Base-by-base conservation (phyloP, 1,140 invertebrate genomes). In the Drosophila teissieri region DNA sequence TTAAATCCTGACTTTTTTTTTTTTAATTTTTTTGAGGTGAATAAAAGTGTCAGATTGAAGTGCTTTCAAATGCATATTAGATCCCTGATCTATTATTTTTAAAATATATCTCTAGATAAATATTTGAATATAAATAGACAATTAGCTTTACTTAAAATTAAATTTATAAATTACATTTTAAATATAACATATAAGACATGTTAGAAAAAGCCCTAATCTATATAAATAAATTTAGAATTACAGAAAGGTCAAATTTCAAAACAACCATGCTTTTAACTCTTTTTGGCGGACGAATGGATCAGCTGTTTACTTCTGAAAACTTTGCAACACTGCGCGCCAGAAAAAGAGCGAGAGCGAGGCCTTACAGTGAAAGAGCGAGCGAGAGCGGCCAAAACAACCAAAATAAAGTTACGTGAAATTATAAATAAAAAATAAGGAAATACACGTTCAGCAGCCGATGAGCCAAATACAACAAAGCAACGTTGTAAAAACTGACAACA, bases 351-450 rank as follows among this genome's bases (percentile, higher is more conserved):
- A 15, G 31, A 36, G 15, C 15, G 10, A 34, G 60, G 60, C 60
- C 69, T 73, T 73, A 73, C 68, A 74, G 19, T 44, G 4, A 70
- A 67, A 69, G 67, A 45, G 60, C n/a, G 37, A 55, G 34, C 10
- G 61, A 57, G 57, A 61, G 57, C 31, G 31, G 7, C 75, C 55
- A 80, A 79, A 78, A 85, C 73, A 76, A 80, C 60, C 31, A 65
- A 79, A 85, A 78, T 68, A 55, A 55, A 78, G 84, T 86, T 88
- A 88, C 83, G 83, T 88, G 80, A 79, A 89, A 76, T 77, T 75
- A 83, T 86, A 89, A 86, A 86, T 89, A 74, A 74, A 89, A 83
- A 78, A 79, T 79, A 54, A 63, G 67, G 67, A 78, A 79, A 75
- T 86, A 73, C 62, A 63, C 85, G 40, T 67, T 53, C 51, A 51